phyloP scores from a whole-genome alignment of 2,797 vertebrate species.

The Onychomys torridus region DNA sequence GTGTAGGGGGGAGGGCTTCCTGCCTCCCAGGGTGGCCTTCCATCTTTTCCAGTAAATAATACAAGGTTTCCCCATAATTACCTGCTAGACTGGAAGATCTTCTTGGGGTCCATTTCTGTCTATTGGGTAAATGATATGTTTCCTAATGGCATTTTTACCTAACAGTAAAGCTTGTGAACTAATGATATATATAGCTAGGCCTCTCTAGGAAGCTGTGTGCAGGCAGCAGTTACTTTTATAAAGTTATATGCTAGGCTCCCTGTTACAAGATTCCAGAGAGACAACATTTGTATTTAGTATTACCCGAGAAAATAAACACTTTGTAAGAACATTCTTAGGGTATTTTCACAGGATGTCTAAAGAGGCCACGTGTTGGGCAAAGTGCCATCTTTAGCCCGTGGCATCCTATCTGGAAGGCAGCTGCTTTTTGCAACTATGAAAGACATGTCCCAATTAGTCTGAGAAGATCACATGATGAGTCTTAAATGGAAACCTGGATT shows the following conservation, averaged over 20 bases:
- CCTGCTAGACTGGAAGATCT: slow-evolving; percentile 76
- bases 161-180: slow-evolving; percentile 83
- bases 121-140: slow-evolving; percentile 78
- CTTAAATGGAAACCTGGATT: slow-evolving; percentile 60
- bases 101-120: slow-evolving; percentile 76
- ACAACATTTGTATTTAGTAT: slow-evolving; percentile 83
- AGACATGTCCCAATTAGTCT: slow-evolving; percentile 84
- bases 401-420: slow-evolving; percentile 84
- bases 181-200: slow-evolving; percentile 80
- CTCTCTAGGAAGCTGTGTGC: slow-evolving; percentile 79
- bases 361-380: slow-evolving; percentile 84
- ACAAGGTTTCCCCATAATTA: slow-evolving; percentile 70
- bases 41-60: slow-evolving; percentile 81
- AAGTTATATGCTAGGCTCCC: slow-evolving; percentile 79
- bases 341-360: slow-evolving; percentile 83
- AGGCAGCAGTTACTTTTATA: slow-evolving; percentile 84
- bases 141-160: slow-evolving; percentile 85
- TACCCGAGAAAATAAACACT: slow-evolving; percentile 83
- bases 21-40: slow-evolving; percentile 57
- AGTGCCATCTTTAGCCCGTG: slow-evolving; percentile 81
- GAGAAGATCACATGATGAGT: slow-evolving; percentile 77
- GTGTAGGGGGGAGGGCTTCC: neutral
- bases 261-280: slow-evolving; percentile 82
- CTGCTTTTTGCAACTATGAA: slow-evolving; percentile 85
- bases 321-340: slow-evolving; percentile 82